Base-by-base conservation (phyloP, 1,140 invertebrate genomes). In the Lepidurus packardi region DNA sequence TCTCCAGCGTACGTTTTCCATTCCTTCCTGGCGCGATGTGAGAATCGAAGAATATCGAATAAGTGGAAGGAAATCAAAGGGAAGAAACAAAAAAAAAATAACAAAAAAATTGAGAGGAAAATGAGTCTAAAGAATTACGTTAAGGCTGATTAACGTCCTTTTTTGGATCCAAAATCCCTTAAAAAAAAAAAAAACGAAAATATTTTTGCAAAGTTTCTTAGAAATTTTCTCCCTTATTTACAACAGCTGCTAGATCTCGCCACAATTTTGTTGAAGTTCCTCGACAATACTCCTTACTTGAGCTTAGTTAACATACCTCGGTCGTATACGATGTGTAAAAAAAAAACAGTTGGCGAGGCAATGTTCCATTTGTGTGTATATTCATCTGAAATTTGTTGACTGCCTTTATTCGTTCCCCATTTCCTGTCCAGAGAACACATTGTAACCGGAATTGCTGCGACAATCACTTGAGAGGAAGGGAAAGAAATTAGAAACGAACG, bases 281-380 rank as follows among this genome's bases (percentile, higher is more conserved):
- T 65, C 21, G 53, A 65, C 53, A 65, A 65, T 65, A 65, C 53
- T 65, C 53, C 53, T 65, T 65, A 9, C 16, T 65, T 65, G 53
- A 16, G 53, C 53, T 65, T 65, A 65, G 53, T 65, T 65, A 65
- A 65, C 53, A 65, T 65, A 65, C 53, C 53, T 65, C 53, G 53
- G 16, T 65, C 53, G 53, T 65, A 65, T 65, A 65, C 53, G 53
- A 65, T n/a, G 53, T 65, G 21, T n/a, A 13, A 65, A 65, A 34
- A 34, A 34, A 34, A 34, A 34, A 34, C 34, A 34, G 3, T 34
- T 65, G 53, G 53, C 53, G 53, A 65, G 53, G 53, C 34, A 47
- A 65, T 65, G 53, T 65, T 16, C 16, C 53, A 16, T 65, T 16
- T 65, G 53, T 65, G 7, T n/a, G 8, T 11, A 7, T 16, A 65